Evolutionary conservation across 2,888 invertebrate species (phyloP).

Genomic region (Drosophila anomelani): DNA sequence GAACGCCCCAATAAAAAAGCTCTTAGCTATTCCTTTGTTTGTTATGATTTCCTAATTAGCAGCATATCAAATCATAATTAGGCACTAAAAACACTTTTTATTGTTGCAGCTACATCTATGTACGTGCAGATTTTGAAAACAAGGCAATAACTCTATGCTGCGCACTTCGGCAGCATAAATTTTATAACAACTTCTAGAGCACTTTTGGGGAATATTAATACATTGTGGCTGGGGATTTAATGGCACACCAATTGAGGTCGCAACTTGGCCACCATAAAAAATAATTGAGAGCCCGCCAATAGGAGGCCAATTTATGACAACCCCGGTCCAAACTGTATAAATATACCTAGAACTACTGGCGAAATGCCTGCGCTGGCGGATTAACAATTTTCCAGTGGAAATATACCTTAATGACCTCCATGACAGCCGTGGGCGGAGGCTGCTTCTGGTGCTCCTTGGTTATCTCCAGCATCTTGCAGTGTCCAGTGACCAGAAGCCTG

Average conservation of each 20-base stretch:
- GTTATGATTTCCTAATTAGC: conserved; percentile 61
- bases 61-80: conserved; percentile 65
- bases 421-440: conserved; percentile 5
- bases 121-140: conserved; percentile 57
- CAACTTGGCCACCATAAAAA: conserved; percentile 46
- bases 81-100: conserved; percentile 57
- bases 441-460: conserved; percentile 15
- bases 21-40: conserved; percentile 37
- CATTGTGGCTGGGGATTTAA: conserved; percentile 57
- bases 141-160: conserved; percentile 59
- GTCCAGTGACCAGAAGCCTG: conserved; percentile 2
- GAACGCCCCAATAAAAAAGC: conserved; percentile 52
- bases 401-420: conserved; percentile 42
- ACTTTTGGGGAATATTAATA: conserved; percentile 45
- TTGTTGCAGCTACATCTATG: conserved; percentile 27
- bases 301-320: conserved; percentile 29
- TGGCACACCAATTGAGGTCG: conserved; percentile 67
- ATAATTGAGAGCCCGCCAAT: conserved; percentile 33
- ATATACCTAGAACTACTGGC: conserved; percentile 4
- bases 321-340: conserved; percentile 11
- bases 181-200: conserved; percentile 56
- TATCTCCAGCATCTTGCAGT: conserved; percentile 36
- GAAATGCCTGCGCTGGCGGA: conserved; percentile 18
- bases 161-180: conserved; percentile 59
- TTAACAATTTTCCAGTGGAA: conserved; percentile 10